Evolutionary conservation across 1,140 invertebrate species (phyloP), one percentile per base, ranked within the genome.

Genomic region (Drosophila subpulchrella): DNA sequence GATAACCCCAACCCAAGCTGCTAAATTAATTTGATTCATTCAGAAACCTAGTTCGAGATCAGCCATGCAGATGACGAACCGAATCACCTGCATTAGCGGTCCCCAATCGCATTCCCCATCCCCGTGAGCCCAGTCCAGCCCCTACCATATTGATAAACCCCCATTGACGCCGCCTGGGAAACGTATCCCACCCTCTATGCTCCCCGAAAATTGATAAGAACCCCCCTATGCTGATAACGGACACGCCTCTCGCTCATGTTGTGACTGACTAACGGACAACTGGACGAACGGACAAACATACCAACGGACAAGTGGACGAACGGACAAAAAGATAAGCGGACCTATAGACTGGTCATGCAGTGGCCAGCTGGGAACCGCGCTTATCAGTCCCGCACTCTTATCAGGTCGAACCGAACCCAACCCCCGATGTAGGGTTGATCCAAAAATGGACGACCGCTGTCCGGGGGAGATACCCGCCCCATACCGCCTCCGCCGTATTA

Each of bases 311-410:
- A 30, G 15, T 20, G n/a, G 30, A 54, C 42, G 17, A 27, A 13
- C 17, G 17, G n/a, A 44, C 41, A 27, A 27, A 27, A 0, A 44
- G 27, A n/a, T 15, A 39, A 34, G 30, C 30, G 50, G 50, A 51
- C 50, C 10, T 36, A 51, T 24, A 32, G 48, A 53, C 42, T 59
- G 78, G 24, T 53, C 78, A 81, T 81, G 78, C 73, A 67, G 41
- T 63, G 36, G 20, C 74, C 79, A 82, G 79, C 74, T 82, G 79
- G 78, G 53, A 67, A 76, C 76, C 41, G 46, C 39, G 32, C 78
- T 81, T 80, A 81, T 81, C 78, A 39, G 44, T 39, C 44, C 42
- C 55, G 44, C n/a, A 32, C 30, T 24, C 47, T 71, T 78, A 58
- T 71, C 53, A 48, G 36, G 30, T 24, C 72, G 34, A 53, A 39